Evolutionary conservation across 2,113 vertebrate genomes (phyloP).

Genomic region (Daphoenositta chrysoptera): DNA sequence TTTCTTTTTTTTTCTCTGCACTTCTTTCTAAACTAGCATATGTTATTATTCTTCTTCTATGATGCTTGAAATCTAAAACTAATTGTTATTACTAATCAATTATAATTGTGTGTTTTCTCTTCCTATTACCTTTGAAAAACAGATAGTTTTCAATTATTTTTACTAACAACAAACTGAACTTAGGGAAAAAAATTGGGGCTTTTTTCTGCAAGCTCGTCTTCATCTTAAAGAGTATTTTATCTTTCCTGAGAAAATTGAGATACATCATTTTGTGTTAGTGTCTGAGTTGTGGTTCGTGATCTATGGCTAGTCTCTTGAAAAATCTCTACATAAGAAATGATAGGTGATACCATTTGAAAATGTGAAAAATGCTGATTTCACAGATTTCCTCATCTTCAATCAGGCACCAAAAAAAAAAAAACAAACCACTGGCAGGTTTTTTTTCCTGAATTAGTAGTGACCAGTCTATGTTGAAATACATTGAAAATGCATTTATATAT

Average conservation of each 20-base stretch:
- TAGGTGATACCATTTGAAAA: background rate
- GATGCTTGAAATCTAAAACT: background rate
- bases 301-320: background rate
- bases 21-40: background rate
- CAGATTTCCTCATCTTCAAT: background rate
- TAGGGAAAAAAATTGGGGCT: background rate
- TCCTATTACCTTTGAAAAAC: background rate
- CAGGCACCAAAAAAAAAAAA: background rate
- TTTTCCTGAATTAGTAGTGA: background rate
- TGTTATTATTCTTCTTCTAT: background rate
- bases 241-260: background rate
- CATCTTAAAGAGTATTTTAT: background rate
- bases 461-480: background rate
- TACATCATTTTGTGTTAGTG: background rate
- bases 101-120: background rate
- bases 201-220: background rate
- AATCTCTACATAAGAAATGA: background rate
- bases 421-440: accelerated
- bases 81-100: background rate
- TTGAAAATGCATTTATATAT: accelerated
- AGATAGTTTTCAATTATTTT: background rate
- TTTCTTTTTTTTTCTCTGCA: background rate
- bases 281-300: background rate
- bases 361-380: background rate
- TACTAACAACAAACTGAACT: background rate